phyloP scores from a whole-genome alignment of 2,113 vertebrate species.

The Bubo blakistoni region DNA sequence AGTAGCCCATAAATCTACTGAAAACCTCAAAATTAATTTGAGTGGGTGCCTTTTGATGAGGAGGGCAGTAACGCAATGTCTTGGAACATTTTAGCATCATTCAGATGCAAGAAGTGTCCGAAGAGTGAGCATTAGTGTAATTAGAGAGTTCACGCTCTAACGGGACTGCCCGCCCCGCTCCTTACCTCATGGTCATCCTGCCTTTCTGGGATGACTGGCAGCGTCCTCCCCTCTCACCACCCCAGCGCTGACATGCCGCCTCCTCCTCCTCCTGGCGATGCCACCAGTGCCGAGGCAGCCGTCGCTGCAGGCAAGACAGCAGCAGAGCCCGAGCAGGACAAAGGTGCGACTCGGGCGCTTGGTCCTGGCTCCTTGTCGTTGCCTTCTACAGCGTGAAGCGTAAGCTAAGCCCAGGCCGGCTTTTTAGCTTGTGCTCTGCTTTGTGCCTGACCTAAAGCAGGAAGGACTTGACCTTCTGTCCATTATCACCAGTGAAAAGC shows the following conservation, averaged over 20 bases:
- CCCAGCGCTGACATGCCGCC: not conserved
- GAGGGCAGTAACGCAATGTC: not conserved
- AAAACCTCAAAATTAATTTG: rapidly evolving
- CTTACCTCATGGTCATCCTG: not conserved
- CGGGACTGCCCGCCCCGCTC: not conserved
- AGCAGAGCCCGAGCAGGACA: not conserved
- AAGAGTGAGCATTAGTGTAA: not conserved
- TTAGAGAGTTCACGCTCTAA: not conserved
- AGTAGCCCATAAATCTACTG: not conserved
- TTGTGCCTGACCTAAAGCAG: not conserved
- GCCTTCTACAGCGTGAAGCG: not conserved
- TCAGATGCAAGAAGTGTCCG: not conserved
- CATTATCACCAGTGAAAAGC: rapidly evolving
- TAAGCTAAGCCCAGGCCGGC: not conserved
- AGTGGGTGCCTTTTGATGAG: not conserved
- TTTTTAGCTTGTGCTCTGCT: not conserved
- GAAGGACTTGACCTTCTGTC: not conserved
- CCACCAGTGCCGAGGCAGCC: not conserved
- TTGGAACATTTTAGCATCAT: not conserved
- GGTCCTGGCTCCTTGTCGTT: not conserved
- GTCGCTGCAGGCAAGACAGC: rapidly evolving
- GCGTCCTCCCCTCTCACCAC: rapidly evolving
- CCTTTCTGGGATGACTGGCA: not conserved
- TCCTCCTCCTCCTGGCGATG: not conserved
- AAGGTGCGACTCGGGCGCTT: rapidly evolving